Evolutionary conservation across 2,888 invertebrate species (phyloP).

Genomic region (Mechanitis mazaeus): DNA sequence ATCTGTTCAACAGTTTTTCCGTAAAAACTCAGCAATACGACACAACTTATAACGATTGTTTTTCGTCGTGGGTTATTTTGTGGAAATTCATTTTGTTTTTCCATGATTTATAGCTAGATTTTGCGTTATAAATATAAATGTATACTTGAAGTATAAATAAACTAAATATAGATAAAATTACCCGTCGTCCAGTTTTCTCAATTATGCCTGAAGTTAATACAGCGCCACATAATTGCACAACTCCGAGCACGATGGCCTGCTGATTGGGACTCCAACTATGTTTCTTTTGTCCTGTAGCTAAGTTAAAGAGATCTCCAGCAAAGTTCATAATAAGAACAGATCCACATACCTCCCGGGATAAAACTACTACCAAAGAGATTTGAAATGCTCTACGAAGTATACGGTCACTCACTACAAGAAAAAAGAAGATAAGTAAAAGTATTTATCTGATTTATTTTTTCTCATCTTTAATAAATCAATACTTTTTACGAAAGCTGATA

Average conservation of each 20-base stretch:
- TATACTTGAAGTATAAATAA: not conserved
- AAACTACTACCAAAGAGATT: slow-evolving; percentile 27
- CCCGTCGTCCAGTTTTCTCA: slow-evolving; percentile 26
- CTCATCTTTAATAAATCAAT: too few species aligned
- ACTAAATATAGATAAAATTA: not conserved
- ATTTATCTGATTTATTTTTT: too few species aligned
- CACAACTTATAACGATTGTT: too few species aligned
- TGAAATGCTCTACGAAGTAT: slow-evolving; percentile 30
- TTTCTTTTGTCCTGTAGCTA: not conserved
- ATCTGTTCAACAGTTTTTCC: too few species aligned
- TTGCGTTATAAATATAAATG: too few species aligned
- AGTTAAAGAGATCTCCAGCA: slow-evolving; percentile 29
- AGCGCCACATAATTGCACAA: slow-evolving; percentile 25
- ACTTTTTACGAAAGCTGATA: not conserved
- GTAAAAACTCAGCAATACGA: too few species aligned
- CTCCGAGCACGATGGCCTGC: slow-evolving; percentile 29
- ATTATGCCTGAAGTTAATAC: slow-evolving; percentile 28
- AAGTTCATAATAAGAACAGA: slow-evolving; percentile 31
- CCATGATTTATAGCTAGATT: too few species aligned
- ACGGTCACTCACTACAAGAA: slow-evolving; percentile 57
- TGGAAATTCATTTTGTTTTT: too few species aligned
- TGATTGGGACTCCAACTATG: not conserved
- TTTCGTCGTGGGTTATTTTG: too few species aligned
- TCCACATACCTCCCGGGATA: slow-evolving; percentile 32
- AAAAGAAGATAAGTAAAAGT: not conserved